Percentiles rank a stretch among this genome's conserved stretches.
phyloP scores from a whole-genome alignment of 2,113 vertebrate species.

The Seriola rivoliana region DNA sequence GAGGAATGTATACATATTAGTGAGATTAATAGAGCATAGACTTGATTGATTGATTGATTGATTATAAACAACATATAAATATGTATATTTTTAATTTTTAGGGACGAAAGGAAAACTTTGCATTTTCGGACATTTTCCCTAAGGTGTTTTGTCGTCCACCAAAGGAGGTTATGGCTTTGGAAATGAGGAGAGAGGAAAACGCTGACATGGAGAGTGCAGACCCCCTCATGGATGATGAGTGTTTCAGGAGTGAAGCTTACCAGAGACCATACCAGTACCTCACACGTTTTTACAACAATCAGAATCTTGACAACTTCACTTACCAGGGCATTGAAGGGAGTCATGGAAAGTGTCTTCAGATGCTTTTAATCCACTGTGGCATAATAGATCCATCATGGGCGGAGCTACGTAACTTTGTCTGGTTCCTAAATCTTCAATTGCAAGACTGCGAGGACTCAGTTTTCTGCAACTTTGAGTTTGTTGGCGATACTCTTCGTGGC shows the following conservation, averaged over 20 bases:
- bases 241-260: slow-evolving; percentile 88
- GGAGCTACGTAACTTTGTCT: slow-evolving; percentile 88
- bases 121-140: slow-evolving; percentile 72
- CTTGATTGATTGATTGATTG: background rate
- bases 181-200: slow-evolving; percentile 58
- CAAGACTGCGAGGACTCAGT: slow-evolving; percentile 88
- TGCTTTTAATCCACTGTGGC: slow-evolving; percentile 88
- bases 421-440: slow-evolving; percentile 90
- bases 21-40: background rate
- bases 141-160: slow-evolving; percentile 88
- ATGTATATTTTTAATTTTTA: slow-evolving; percentile 16
- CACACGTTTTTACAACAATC: slow-evolving; percentile 74
- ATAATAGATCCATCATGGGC: slow-evolving; percentile 90
- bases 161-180: slow-evolving; percentile 86
- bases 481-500: slow-evolving; percentile 86
- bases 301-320: slow-evolving; percentile 83
- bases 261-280: slow-evolving; percentile 93
- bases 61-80: background rate
- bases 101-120: background rate
- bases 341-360: slow-evolving; percentile 87
- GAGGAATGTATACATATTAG: background rate
- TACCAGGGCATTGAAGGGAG: slow-evolving; percentile 84
- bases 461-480: slow-evolving; percentile 84
- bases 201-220: slow-evolving; percentile 16
- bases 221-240: slow-evolving; percentile 86